Percentiles rank a stretch among this genome's conserved stretches.
Evolutionary conservation across 2,113 vertebrate genomes (phyloP).

Genomic region (Sorex fumeus): DNA sequence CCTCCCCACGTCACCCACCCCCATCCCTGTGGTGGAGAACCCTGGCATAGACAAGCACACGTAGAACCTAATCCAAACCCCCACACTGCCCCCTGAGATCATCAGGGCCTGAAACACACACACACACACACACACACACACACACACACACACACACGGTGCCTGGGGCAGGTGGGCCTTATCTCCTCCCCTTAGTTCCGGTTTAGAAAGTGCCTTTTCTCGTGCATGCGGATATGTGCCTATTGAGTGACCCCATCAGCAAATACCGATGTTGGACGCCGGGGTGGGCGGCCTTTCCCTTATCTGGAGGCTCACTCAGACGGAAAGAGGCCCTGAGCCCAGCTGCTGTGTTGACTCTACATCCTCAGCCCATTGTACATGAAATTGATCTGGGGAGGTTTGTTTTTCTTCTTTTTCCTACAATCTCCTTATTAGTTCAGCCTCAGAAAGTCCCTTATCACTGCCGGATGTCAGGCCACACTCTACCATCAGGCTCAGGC

Average conservation of each 20-base stretch:
- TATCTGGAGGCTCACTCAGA: conserved; percentile 63
- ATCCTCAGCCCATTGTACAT: conserved; percentile 68
- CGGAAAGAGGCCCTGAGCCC: conserved; percentile 33
- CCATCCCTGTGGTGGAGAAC: not conserved
- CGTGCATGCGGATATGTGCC: not conserved
- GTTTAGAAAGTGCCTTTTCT: not conserved
- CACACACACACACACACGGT: too few relatives aligned
- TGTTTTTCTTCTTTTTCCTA: conserved; percentile 75
- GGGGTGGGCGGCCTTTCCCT: conserved; percentile 32
- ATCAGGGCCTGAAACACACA: too few relatives aligned
- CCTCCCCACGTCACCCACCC: not conserved
- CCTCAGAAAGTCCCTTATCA: conserved; percentile 79
- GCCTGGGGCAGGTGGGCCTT: conserved; percentile 8
- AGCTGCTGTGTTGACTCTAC: conserved; percentile 66
- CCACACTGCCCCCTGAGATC: too few relatives aligned
- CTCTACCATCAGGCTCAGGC: conserved; percentile 67
- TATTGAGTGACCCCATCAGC: not conserved
- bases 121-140: too few relatives aligned
- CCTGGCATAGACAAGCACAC: too few relatives aligned
- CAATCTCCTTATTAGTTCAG: conserved; percentile 82
- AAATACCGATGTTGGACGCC: conserved; percentile 45
- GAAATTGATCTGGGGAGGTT: conserved; percentile 53
- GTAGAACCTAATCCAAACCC: fast-evolving
- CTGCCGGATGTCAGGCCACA: conserved; percentile 68
- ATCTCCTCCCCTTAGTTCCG: not conserved